Base-by-base conservation (phyloP, 2,888 invertebrate species). In the Marasmarcha lunaedactyla region DNA sequence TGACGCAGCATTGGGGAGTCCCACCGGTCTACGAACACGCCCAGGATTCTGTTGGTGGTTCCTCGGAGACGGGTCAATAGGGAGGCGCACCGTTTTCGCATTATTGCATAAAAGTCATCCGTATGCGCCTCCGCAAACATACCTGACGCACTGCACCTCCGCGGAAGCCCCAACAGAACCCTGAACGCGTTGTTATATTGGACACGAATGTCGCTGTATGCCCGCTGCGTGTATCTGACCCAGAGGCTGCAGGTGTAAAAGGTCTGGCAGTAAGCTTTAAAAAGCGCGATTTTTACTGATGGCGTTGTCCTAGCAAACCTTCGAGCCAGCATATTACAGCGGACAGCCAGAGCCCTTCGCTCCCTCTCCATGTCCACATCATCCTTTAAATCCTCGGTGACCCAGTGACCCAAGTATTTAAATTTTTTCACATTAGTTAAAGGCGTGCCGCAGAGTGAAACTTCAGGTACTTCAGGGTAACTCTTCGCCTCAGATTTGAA, bases 101-200 rank as follows among this genome's bases (percentile, higher is more conserved):
- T 30, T 4, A 30, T 11, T 30, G 30, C 30, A 10, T 30, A 30
- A 30, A 30, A 30, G 30, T 38, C 38, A 30, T 38, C 38, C 15
- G 15, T 38, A 20, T 33, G 33, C 15, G 33, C 15, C 15, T 38
- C 39, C 12, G 42, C 30, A 26, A 42, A 39, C 39, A 42, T 42
- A 15, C 15, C 34, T 33, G 40, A 41, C 25, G 35, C 37, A 25
- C 35, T 37, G 27, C 40, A 41, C n/a, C 11, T 25, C 12, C 37
- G 35, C 34, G 42, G 30, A 14, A 39, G 12, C 15, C 39, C 33
- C 35, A 37, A 11, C 20, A 14, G 37, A 11, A 12, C 27, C 14
- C 37, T 37, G 14, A 37, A 42, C 30, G 30, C 30, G n/a, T 30
- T 30, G 10, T 30, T 30, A 11, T 30, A 30, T n/a, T 30, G 30